A percentile compares a stretch with the other conserved stretches of the same genome.
Evolutionary conservation across 2,113 vertebrate species (phyloP).

Genomic region (Apistogramma diplotaenia): DNA sequence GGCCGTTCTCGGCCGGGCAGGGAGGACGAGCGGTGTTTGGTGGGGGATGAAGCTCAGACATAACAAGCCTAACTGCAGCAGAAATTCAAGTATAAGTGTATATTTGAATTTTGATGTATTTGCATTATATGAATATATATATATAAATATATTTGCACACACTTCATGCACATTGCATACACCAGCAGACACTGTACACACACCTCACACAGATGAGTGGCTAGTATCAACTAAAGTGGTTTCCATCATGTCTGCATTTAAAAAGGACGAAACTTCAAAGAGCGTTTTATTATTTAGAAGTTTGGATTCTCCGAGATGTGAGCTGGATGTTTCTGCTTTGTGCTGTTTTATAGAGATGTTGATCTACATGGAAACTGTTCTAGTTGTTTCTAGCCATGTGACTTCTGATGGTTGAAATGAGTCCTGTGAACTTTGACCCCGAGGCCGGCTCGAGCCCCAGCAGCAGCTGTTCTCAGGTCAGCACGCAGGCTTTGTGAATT

Average conservation of each 20-base stretch:
- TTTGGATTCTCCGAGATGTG: background rate
- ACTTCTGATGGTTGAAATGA: slow-evolving; percentile 51
- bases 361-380: slow-evolving; percentile 59
- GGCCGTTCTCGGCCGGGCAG: slow-evolving; percentile 14
- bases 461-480: slow-evolving; percentile 2
- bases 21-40: slow-evolving; percentile 49
- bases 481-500: slow-evolving; percentile 25
- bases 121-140: slow-evolving; percentile 52
- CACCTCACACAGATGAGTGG: slow-evolving; percentile 67
- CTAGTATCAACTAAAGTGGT: slow-evolving; percentile 56
- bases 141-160: slow-evolving; percentile 60
- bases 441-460: background rate
- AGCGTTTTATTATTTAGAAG: background rate
- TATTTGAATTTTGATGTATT: slow-evolving; percentile 58
- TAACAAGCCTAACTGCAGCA: slow-evolving; percentile 64
- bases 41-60: slow-evolving; percentile 56
- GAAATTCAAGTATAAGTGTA: slow-evolving; percentile 48
- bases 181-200: slow-evolving; percentile 72
- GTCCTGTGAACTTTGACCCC: slow-evolving; percentile 19
- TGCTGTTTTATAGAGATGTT: background rate
- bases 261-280: background rate
- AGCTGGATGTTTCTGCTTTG: slow-evolving; percentile 13
- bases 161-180: slow-evolving; percentile 76
- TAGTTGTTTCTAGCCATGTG: slow-evolving; percentile 62
- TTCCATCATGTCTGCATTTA: slow-evolving; percentile 51